phyloP scores from a whole-genome alignment of 2,113 vertebrate species.

The Capreolus pygargus region DNA sequence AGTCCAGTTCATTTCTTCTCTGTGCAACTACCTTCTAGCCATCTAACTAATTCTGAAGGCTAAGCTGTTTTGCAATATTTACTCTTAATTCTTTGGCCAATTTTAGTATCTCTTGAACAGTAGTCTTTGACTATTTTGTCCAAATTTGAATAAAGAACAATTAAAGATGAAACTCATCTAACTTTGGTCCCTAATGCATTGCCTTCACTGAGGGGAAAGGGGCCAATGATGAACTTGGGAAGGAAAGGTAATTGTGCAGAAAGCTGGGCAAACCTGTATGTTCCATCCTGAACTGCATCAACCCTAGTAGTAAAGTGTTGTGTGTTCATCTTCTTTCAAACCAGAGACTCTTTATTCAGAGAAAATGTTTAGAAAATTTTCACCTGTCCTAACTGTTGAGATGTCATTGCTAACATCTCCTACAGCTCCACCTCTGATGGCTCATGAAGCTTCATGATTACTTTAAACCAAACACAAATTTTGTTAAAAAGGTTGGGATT shows the following conservation, averaged over 20 bases:
- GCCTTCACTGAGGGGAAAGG: background rate
- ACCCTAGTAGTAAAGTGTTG: background rate
- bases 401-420: background rate
- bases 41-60: background rate
- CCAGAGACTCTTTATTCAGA: background rate
- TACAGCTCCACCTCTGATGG: background rate
- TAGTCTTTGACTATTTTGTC: background rate
- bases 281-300: background rate
- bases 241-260: background rate
- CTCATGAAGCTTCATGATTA: background rate
- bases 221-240: background rate
- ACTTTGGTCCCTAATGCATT: background rate
- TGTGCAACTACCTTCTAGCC: background rate
- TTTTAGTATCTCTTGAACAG: background rate
- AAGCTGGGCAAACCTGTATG: background rate
- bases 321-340: background rate
- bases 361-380: conserved; percentile 18
- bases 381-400: background rate
- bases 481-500: background rate
- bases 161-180: background rate
- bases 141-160: background rate
- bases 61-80: background rate
- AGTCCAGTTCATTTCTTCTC: background rate
- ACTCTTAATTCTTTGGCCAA: background rate
- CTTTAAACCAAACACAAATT: background rate